phyloP scores from a whole-genome alignment of 2,113 vertebrate genomes.

The Tupaia tana region DNA sequence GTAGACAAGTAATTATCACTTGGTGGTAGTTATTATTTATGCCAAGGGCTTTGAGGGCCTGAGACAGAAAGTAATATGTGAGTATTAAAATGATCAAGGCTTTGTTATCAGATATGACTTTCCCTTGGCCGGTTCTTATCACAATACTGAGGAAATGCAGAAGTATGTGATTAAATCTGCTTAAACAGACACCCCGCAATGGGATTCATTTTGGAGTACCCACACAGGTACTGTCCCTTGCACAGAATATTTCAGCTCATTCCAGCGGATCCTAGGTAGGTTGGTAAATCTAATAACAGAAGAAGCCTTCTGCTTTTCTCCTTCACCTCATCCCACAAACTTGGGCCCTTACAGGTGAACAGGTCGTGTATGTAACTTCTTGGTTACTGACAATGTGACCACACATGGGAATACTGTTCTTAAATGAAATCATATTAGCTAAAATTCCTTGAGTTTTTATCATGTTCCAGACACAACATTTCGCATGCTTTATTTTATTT shows the following conservation, averaged over 20 bases:
- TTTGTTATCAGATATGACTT: background rate
- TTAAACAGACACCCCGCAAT: background rate
- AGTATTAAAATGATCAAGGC: background rate
- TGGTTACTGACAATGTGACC: background rate
- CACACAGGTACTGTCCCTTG: background rate
- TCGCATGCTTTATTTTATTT: background rate
- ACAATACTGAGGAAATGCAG: background rate
- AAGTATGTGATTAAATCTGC: background rate
- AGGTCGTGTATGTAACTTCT: background rate
- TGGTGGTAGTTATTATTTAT: background rate
- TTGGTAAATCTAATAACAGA: background rate
- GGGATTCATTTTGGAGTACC: background rate
- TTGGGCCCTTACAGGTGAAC: background rate
- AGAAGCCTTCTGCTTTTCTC: background rate
- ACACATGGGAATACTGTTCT: background rate
- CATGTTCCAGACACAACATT: background rate
- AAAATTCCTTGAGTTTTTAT: background rate
- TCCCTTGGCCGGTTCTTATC: background rate
- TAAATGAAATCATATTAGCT: background rate
- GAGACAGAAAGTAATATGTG: background rate
- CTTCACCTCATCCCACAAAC: background rate
- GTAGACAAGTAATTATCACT: background rate
- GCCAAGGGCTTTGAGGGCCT: background rate
- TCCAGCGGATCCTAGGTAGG: background rate
- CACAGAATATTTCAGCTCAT: background rate